Evolutionary conservation across 2,113 vertebrate genomes (phyloP).

Genomic region (Crotalus horridus): DNA sequence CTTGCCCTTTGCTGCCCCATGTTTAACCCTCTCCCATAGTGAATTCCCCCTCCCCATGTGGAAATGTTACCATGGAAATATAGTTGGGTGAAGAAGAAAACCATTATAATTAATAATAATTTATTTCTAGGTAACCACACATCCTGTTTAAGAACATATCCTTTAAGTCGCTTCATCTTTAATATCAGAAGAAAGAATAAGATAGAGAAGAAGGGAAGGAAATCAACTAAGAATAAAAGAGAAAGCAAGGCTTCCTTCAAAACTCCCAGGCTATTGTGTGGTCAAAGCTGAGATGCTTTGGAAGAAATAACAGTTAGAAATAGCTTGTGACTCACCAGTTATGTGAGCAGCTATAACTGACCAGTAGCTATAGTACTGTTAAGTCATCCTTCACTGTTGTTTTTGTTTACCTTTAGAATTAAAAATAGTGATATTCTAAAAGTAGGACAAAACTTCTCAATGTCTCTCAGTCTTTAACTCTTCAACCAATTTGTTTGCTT

Average conservation of each 20-base stretch:
- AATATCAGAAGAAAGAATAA: slow-evolving; percentile 50
- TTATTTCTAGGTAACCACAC: slow-evolving; percentile 66
- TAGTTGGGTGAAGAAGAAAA: slow-evolving; percentile 63
- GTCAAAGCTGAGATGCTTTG: slow-evolving; percentile 52
- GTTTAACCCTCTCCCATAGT: slow-evolving; percentile 73
- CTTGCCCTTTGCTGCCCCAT: slow-evolving; percentile 76
- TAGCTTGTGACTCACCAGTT: slow-evolving; percentile 30
- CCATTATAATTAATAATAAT: slow-evolving; percentile 75
- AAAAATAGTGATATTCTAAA: slow-evolving; percentile 17
- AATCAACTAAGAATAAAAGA: slow-evolving; percentile 32
- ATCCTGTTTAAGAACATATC: slow-evolving; percentile 62
- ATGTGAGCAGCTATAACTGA: slow-evolving; percentile 27
- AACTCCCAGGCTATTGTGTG: slow-evolving; percentile 53
- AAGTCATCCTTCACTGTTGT: background rate
- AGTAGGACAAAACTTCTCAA: background rate
- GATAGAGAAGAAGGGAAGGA: slow-evolving; percentile 29
- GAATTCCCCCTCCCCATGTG: slow-evolving; percentile 55
- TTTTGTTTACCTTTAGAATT: background rate
- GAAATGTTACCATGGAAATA: slow-evolving; percentile 80
- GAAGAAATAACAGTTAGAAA: slow-evolving; percentile 49
- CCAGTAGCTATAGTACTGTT: slow-evolving; percentile 17
- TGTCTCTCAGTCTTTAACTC: background rate
- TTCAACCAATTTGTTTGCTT: slow-evolving; percentile 13
- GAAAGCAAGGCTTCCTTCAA: slow-evolving; percentile 44
- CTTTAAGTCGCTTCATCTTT: slow-evolving; percentile 44